These are phyloP conservation scores for Drosophila multiciliata DNA, from an alignment of 2,888 invertebrate species.

Conservation along the genomic window DNA sequence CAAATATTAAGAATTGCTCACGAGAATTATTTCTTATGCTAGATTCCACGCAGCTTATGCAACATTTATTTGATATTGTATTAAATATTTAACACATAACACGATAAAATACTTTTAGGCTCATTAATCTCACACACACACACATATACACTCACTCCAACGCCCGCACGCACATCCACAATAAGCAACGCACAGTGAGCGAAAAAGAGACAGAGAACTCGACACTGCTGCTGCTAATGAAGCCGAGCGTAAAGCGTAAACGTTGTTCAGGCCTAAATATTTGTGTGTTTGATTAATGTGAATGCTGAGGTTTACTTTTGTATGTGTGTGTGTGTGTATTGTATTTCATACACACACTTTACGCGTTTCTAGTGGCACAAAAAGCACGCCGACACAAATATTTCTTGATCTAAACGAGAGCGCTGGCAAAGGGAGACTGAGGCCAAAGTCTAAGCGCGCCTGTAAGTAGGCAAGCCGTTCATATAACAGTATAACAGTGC, in stretches of 20 bases:
- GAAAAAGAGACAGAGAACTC: slow-evolving; percentile 7
- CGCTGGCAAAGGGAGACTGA: slow-evolving; percentile 75
- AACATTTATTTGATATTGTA: slow-evolving; percentile 75
- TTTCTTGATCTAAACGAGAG: slow-evolving; percentile 60
- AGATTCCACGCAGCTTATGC: slow-evolving; percentile 63
- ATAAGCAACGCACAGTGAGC: slow-evolving; percentile 1
- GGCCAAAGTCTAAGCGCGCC: slow-evolving; percentile 38
- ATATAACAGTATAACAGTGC: slow-evolving; percentile 61
- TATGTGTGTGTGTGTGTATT: slow-evolving; percentile 4
- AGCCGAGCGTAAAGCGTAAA: slow-evolving; percentile 49
- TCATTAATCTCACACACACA: slow-evolving; percentile 68
- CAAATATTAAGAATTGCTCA: slow-evolving; percentile 23
- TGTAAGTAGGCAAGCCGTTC: slow-evolving; percentile 64
- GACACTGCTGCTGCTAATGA: slow-evolving; percentile 59
- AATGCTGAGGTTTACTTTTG: slow-evolving; percentile 33
- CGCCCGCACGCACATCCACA: slow-evolving; percentile 1
- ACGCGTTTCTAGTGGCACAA: slow-evolving; percentile 57
- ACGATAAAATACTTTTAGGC: slow-evolving; percentile 80
- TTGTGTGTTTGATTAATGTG: slow-evolving; percentile 52
- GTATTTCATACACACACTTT: slow-evolving; percentile 34
- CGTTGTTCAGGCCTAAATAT: slow-evolving; percentile 33
- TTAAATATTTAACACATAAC: slow-evolving; percentile 78
- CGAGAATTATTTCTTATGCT: slow-evolving; percentile 43
- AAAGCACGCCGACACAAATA: slow-evolving; percentile 39
- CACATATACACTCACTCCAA: slow-evolving; percentile 8